Percentiles rank a stretch among this genome's conserved stretches.
Evolutionary conservation across 2,797 vertebrate species (phyloP).

Genomic region (Champsocephalus gunnari): DNA sequence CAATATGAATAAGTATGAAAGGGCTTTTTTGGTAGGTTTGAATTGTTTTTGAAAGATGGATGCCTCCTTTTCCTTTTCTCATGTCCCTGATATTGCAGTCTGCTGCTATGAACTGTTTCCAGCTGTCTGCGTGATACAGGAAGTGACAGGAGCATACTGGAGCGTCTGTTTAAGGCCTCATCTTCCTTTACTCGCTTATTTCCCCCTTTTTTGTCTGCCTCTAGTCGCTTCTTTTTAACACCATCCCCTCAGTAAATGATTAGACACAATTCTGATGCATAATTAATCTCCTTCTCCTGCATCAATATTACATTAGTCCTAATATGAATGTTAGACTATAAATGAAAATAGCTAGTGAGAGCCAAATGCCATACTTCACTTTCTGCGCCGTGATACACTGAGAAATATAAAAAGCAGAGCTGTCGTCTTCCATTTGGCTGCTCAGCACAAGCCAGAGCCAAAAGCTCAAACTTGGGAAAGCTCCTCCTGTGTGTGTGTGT

Average conservation of each 20-base stretch:
- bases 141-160: slow-evolving; percentile 60
- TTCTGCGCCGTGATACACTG: neutral
- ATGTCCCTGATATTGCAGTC: slow-evolving; percentile 44
- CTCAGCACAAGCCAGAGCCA: slow-evolving; percentile 1
- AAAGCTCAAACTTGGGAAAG: slow-evolving; percentile 36
- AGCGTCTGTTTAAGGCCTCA: slow-evolving; percentile 33
- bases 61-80: slow-evolving; percentile 18
- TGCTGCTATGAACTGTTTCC: slow-evolving; percentile 47
- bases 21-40: slow-evolving; percentile 10
- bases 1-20: slow-evolving; percentile 4
- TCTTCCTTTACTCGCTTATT: slow-evolving; percentile 21
- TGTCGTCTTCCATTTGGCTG: slow-evolving; percentile 26
- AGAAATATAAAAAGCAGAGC: slow-evolving; percentile 10
- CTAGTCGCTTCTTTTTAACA: slow-evolving; percentile 54
- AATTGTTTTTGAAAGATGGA: slow-evolving; percentile 30
- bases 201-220: slow-evolving; percentile 35
- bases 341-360: slow-evolving; percentile 57
- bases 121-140: slow-evolving; percentile 44
- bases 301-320: slow-evolving; percentile 75
- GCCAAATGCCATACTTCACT: slow-evolving; percentile 28
- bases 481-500: slow-evolving; percentile 25
- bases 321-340: slow-evolving; percentile 68
- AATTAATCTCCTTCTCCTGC: slow-evolving; percentile 73
- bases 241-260: slow-evolving; percentile 68
- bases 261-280: slow-evolving; percentile 74